Evolutionary conservation across 2,888 invertebrate genomes (phyloP), one percentile per base, ranked within the genome.

Genomic region (Tipula unca): DNA sequence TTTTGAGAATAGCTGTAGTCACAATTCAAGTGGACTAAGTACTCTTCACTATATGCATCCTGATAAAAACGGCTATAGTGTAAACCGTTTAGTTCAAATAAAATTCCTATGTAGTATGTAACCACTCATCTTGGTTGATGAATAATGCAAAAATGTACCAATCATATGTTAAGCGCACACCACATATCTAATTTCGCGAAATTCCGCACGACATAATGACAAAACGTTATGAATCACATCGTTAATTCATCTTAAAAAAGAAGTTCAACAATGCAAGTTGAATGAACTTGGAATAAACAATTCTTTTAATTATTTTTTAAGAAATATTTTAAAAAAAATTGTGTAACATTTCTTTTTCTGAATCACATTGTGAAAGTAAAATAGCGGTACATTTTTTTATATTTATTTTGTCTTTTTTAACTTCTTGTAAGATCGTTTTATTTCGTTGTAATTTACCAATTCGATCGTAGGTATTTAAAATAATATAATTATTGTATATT

Each of bases 291-390:
- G 48, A 17, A 69, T 13, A 25, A 69, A 69, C 25, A 69, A 69
- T 69, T 69, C 25, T 8, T 25, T 69, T 69, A 25, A 69, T 69
- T 69, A 69, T 69, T 69, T 69, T 69, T 69, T 25, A 69, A 69
- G 69, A 69, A 69, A 69, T 69, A 69, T 25, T 25, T 69, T 25
- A 17, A 54, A 17, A 5, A 54, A 69, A 69, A 69, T 69, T 69
- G 69, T 69, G 69, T 69, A 69, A 69, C 69, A 69, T 69, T 69
- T 69, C 69, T 69, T 69, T 69, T 69, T 69, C 69, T 69, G 69
- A 69, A 69, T 69, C 69, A 69, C 25, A 69, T 69, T 69, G 69
- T 69, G 69, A 69, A 69, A 69, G 69, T 69, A 69, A 69, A 13
- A 69, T 69, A 69, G 69, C 69, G 69, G 69, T 6, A 69, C 25